Percentiles rank a stretch among this genome's conserved stretches.
Evolutionary conservation across 2,888 invertebrate genomes (phyloP).

Genomic region (Julus scandinavius): DNA sequence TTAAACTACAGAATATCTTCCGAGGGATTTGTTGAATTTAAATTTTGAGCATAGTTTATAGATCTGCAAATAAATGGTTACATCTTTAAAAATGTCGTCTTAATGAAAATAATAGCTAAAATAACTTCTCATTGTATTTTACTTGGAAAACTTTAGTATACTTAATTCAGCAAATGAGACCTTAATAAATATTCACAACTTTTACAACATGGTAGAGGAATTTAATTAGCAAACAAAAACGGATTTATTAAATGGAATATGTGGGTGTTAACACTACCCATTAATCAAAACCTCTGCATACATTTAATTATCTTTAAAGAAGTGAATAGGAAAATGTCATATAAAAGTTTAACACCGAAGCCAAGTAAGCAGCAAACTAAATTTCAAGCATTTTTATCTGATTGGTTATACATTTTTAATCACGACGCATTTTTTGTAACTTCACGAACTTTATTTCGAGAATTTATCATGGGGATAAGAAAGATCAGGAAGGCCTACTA

Average conservation of each 20-base stretch:
- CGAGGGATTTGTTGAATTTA: too few relatives aligned
- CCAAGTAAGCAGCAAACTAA: background rate
- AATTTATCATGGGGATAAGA: background rate
- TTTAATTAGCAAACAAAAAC: background rate
- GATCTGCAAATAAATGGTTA: too few relatives aligned
- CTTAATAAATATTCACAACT: background rate
- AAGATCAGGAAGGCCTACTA: background rate
- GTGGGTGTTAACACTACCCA: background rate
- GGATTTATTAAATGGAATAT: background rate
- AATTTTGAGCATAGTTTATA: too few relatives aligned
- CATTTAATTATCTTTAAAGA: background rate
- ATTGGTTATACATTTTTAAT: background rate
- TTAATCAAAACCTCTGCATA: slow-evolving; percentile 3
- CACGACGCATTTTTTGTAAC: background rate
- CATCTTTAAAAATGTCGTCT: too few relatives aligned
- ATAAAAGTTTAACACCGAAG: background rate
- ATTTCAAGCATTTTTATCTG: background rate
- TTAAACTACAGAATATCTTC: too few relatives aligned
- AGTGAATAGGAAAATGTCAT: background rate
- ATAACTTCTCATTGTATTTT: background rate
- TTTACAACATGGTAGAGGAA: background rate
- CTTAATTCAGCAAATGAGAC: background rate
- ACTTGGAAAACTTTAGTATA: background rate
- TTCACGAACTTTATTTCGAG: background rate
- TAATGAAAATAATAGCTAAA: background rate